Evolutionary conservation across 1,140 invertebrate species (phyloP).

Genomic region (Steinernema khuongi): DNA sequence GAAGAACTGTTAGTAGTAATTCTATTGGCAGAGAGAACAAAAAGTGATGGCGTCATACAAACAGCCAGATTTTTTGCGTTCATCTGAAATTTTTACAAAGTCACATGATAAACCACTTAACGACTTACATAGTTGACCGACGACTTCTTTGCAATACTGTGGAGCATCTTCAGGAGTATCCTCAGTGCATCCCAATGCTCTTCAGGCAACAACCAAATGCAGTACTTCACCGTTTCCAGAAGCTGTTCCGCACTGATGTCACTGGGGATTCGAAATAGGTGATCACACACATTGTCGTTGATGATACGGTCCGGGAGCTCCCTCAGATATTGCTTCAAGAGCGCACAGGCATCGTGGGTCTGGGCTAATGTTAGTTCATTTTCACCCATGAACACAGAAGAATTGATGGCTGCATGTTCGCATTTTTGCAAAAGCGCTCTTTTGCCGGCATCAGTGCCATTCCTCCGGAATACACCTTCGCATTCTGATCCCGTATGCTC

Average conservation of each 20-base stretch:
- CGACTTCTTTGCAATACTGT: background rate
- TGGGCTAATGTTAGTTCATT: background rate
- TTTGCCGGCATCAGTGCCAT: background rate
- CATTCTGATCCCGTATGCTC: background rate
- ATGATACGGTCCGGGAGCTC: background rate
- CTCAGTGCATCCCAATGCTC: background rate
- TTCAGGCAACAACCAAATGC: background rate
- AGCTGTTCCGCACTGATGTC: background rate
- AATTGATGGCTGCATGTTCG: background rate
- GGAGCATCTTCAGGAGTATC: background rate
- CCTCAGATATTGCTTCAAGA: constrained; percentile 2
- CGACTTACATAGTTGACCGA: background rate
- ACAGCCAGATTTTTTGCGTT: background rate
- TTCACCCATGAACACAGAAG: background rate
- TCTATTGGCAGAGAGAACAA: background rate
- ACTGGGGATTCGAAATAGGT: background rate
- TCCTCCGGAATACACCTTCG: background rate
- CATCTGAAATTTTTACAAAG: background rate
- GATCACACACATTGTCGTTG: background rate
- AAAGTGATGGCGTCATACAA: background rate
- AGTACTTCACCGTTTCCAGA: background rate
- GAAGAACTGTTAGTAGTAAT: background rate
- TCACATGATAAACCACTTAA: background rate
- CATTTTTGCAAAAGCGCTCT: background rate
- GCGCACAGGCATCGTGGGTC: background rate